Percentiles rank a stretch among this genome's conserved stretches.
Evolutionary conservation across 2,888 invertebrate genomes (phyloP).

Genomic region (Lasioglossum oenotherae): DNA sequence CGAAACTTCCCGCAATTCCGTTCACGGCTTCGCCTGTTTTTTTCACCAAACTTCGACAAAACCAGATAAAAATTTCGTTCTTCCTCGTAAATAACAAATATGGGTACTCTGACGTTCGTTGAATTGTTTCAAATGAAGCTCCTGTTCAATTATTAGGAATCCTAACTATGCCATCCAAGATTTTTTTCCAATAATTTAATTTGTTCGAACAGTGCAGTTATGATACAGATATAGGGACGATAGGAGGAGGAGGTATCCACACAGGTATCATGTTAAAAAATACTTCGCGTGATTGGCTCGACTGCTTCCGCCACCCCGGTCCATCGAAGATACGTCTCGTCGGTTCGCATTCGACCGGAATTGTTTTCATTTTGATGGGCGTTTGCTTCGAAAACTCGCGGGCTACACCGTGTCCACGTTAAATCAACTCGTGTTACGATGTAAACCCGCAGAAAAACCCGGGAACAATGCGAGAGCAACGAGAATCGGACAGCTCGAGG

Average conservation of each 20-base stretch:
- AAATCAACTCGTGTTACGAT: constrained; percentile 63
- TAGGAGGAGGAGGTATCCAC: background rate
- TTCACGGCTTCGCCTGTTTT: background rate
- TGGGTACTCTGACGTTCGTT: background rate
- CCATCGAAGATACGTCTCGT: constrained; percentile 55
- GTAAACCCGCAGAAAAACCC: constrained; percentile 39
- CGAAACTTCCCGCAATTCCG: background rate
- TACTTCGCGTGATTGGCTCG: constrained; percentile 59
- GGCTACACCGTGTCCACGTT: constrained; percentile 55
- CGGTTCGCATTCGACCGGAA: constrained; percentile 58
- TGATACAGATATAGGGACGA: background rate
- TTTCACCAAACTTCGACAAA: background rate
- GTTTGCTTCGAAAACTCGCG: constrained; percentile 46
- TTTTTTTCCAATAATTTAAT: background rate
- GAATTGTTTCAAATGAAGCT: too few species aligned
- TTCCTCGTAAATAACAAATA: background rate
- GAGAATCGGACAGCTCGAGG: background rate
- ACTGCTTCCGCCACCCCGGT: constrained; percentile 24
- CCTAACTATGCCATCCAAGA: background rate
- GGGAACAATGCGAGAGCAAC: constrained; percentile 48
- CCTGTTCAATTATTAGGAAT: background rate
- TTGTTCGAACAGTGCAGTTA: background rate
- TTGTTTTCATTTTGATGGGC: constrained; percentile 67
- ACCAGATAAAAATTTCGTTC: background rate
- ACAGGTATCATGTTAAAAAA: constrained; percentile 64